Percentiles rank a stretch among this genome's conserved stretches.
Conservation (phyloP, 2,797 vertebrate species). For the Sparidentex hasta region DNA sequence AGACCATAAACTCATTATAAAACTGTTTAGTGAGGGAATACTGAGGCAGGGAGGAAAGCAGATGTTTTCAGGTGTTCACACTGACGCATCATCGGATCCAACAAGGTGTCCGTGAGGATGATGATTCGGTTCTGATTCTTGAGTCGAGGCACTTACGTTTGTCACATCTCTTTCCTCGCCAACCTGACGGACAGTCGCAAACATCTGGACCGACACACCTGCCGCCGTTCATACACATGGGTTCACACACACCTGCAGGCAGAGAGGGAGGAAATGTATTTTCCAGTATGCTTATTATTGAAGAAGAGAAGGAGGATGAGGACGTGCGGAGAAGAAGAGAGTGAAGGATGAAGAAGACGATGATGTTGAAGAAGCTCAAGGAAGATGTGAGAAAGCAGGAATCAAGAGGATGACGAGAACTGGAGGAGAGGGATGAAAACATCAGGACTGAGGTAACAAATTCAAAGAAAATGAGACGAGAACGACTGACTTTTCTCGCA, state of each 20-base stretch:
- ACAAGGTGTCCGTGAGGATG: background rate
- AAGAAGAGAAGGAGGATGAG: background rate
- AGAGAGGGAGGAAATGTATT: background rate
- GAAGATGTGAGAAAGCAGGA: background rate
- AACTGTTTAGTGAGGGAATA: too few species aligned
- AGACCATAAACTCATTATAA: too few species aligned
- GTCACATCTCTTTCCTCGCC: constrained; percentile 81
- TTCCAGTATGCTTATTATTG: too few species aligned
- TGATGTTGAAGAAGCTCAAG: background rate
- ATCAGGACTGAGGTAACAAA: background rate
- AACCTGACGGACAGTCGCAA: constrained; percentile 87
- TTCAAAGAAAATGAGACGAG: background rate
- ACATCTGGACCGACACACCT: constrained; percentile 82
- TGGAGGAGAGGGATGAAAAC: too few species aligned
- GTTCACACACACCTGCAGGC: constrained; percentile 87
- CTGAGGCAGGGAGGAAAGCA: background rate
- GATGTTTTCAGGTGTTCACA: too few species aligned
- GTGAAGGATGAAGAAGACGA: background rate
- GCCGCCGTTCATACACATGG: constrained; percentile 87
- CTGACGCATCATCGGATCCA: constrained; percentile 5
- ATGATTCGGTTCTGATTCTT: background rate
- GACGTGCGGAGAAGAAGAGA: background rate
- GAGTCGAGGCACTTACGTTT: constrained; percentile 77
- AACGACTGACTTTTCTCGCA: constrained; percentile 92
- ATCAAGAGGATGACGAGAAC: too few species aligned